A percentile compares a stretch with the other conserved stretches of the same genome.
Conservation (phyloP, 1,140 invertebrate genomes). For the Teleogryllus occipitalis region DNA sequence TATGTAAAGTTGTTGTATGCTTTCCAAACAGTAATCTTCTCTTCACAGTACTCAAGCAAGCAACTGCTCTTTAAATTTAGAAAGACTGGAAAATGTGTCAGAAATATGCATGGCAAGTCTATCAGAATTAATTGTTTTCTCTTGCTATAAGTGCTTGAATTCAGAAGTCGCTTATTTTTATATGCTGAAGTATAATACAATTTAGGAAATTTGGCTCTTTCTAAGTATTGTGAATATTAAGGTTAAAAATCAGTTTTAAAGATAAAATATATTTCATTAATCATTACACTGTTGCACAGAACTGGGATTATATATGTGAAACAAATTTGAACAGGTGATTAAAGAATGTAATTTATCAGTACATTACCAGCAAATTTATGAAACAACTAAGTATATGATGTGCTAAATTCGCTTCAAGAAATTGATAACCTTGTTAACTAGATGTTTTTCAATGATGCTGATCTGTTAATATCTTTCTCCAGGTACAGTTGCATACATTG, state of each 20-base stretch:
- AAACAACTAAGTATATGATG: neutral
- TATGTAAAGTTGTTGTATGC: too few species aligned
- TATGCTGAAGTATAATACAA: too few species aligned
- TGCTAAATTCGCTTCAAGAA: neutral
- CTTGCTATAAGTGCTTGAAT: too few species aligned
- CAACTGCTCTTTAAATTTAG: too few species aligned
- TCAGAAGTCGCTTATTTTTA: too few species aligned
- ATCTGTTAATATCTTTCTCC: neutral
- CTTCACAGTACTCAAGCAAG: too few species aligned
- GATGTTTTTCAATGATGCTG: too few species aligned
- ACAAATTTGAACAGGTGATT: neutral
- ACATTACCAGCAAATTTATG: neutral
- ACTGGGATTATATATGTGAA: neutral
- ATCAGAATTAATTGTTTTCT: too few species aligned
- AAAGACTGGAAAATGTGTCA: too few species aligned
- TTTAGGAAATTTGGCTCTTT: too few species aligned
- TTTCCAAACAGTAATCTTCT: too few species aligned
- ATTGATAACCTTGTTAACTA: neutral
- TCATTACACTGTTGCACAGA: neutral
- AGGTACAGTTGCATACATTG: conserved; percentile 37
- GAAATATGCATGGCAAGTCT: too few species aligned
- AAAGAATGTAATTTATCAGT: neutral
- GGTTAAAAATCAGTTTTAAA: neutral
- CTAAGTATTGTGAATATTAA: neutral
- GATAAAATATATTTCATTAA: neutral